phyloP scores from a whole-genome alignment of 2,888 invertebrate species.

The Empis livida region DNA sequence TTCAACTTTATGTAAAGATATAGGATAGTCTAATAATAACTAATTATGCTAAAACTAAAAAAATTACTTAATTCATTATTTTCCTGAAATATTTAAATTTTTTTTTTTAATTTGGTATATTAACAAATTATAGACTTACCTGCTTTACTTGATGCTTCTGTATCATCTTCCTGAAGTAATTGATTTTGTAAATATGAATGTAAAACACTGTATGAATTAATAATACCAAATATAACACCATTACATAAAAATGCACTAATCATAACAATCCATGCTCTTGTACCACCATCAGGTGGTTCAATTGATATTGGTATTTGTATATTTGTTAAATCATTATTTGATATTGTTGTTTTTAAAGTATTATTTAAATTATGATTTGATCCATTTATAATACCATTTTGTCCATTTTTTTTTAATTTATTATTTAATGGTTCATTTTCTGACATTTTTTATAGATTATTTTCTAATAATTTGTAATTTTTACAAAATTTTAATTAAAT shows the following conservation, averaged over 20 bases:
- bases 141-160: slow-evolving; percentile 66
- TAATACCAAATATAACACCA: slow-evolving; percentile 80
- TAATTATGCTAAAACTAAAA: no score
- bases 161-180: slow-evolving; percentile 47
- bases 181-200: slow-evolving; percentile 54
- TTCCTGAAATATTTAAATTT: no score
- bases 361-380: slow-evolving; percentile 7
- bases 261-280: slow-evolving; percentile 69
- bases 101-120: no score
- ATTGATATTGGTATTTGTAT: slow-evolving; percentile 6
- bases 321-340: background rate
- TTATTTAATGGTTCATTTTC: slow-evolving; percentile 26
- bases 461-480: background rate
- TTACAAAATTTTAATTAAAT: background rate
- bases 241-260: slow-evolving; percentile 78
- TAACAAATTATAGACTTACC: slow-evolving; percentile 43
- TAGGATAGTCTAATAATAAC: no score
- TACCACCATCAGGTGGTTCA: slow-evolving; percentile 60
- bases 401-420: slow-evolving; percentile 4
- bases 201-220: slow-evolving; percentile 78
- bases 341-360: slow-evolving; percentile 5
- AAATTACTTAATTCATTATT: no score
- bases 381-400: slow-evolving; percentile 18
- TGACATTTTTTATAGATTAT: slow-evolving; percentile 18
- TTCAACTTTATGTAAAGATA: no score